Evolutionary conservation across 2,113 vertebrate genomes (phyloP).

Genomic region (Xyrauchen texanus): DNA sequence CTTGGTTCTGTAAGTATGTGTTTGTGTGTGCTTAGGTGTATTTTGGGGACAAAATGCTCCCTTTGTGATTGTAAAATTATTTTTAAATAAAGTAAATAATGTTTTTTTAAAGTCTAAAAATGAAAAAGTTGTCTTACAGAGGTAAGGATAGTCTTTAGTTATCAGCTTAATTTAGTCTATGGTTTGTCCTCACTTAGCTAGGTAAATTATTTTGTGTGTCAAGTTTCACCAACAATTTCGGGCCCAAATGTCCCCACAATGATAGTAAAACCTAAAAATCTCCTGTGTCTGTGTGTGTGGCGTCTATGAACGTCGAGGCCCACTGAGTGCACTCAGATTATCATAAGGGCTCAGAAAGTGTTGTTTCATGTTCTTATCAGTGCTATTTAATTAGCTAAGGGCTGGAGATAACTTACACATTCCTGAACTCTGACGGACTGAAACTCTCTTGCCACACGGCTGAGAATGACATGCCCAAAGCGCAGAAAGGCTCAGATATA

Average conservation of each 20-base stretch:
- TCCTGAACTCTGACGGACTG: slow-evolving; percentile 48
- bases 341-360: slow-evolving; percentile 49
- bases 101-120: too few species aligned
- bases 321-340: slow-evolving; percentile 42
- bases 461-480: background rate
- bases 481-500: background rate
- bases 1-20: background rate
- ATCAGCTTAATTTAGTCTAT: background rate
- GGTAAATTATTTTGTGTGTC: too few species aligned
- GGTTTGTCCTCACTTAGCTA: background rate
- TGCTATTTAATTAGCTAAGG: slow-evolving; percentile 50
- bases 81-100: too few species aligned
- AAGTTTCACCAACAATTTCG: too few species aligned
- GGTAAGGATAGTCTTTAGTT: too few species aligned
- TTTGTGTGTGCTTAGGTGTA: background rate
- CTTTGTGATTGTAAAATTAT: too few species aligned
- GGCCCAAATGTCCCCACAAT: too few species aligned
- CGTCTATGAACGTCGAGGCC: background rate
- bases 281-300: background rate
- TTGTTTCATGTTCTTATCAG: slow-evolving; percentile 52
- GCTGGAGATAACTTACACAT: slow-evolving; percentile 50
- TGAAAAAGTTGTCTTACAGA: too few species aligned
- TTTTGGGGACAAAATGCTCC: too few species aligned
- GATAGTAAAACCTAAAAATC: too few species aligned
- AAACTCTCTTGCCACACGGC: slow-evolving; percentile 19